phyloP scores from a whole-genome alignment of 2,797 vertebrate genomes.

The Pseudomugil gertrudae region DNA sequence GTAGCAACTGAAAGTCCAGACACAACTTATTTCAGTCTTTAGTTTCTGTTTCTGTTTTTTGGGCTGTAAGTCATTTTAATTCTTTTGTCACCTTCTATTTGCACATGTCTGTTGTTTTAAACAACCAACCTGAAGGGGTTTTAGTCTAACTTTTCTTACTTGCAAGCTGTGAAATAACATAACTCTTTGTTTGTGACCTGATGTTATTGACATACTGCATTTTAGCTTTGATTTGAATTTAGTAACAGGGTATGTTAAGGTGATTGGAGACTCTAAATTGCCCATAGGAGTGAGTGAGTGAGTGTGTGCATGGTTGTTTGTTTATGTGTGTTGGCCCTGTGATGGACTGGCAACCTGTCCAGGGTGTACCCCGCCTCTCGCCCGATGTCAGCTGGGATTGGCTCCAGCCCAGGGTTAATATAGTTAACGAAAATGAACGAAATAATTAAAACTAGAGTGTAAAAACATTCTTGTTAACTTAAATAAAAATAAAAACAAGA shows the following conservation, averaged over 20 bases:
- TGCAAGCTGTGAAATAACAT: constrained; percentile 63
- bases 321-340: too few relatives aligned
- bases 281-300: too few relatives aligned
- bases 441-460: too few relatives aligned
- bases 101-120: constrained; percentile 41
- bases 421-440: too few relatives aligned
- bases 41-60: neutral
- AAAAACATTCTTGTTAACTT: too few relatives aligned
- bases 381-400: too few relatives aligned
- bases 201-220: constrained; percentile 1
- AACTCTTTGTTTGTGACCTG: constrained; percentile 42
- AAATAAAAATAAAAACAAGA: too few relatives aligned
- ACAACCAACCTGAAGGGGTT: constrained; percentile 35
- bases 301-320: too few relatives aligned
- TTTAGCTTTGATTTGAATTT: constrained; percentile 36
- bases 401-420: too few relatives aligned
- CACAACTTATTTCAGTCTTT: neutral
- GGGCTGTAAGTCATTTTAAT: neutral
- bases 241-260: constrained; percentile 10
- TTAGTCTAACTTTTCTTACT: constrained; percentile 46
- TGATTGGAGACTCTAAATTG: too few relatives aligned
- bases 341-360: too few relatives aligned
- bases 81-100: constrained; percentile 5
- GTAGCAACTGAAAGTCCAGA: neutral
- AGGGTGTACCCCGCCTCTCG: too few relatives aligned